Conservation (phyloP, 2,797 vertebrate species). For the Melanotaenia nigrans region DNA sequence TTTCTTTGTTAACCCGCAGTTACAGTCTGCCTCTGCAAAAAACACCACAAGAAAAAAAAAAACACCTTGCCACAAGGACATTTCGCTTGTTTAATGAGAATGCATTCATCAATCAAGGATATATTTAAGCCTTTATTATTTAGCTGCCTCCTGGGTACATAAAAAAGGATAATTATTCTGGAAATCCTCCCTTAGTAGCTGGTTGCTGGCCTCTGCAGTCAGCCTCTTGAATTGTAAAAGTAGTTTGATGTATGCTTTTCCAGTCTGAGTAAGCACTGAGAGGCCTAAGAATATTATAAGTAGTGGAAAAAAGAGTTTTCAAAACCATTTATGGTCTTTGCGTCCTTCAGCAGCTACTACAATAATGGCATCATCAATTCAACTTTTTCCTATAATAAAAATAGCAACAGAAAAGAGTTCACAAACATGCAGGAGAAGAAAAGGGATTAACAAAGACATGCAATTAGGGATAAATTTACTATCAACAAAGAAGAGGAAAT, state of each 20-base stretch:
- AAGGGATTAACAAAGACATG: slow-evolving; percentile 60
- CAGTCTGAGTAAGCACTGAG: slow-evolving; percentile 8
- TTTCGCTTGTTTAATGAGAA: slow-evolving; percentile 33
- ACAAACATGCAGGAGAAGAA: slow-evolving; percentile 30
- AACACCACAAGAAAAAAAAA: slow-evolving; percentile 14
- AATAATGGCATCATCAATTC: slow-evolving; percentile 63
- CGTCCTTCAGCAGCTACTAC: slow-evolving; percentile 56
- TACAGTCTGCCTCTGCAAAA: slow-evolving; percentile 5
- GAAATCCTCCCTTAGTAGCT: slow-evolving; percentile 18
- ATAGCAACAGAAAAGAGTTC: slow-evolving; percentile 49
- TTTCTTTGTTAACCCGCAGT: neutral
- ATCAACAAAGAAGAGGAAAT: slow-evolving; percentile 33
- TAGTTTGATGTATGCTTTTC: slow-evolving; percentile 15
- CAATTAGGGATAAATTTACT: slow-evolving; percentile 56
- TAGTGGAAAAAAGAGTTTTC: slow-evolving; percentile 49
- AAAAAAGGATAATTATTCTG: slow-evolving; percentile 12
- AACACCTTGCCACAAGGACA: slow-evolving; percentile 35
- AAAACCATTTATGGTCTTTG: slow-evolving; percentile 31
- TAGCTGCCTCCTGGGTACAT: slow-evolving; percentile 17
- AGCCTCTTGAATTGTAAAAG: slow-evolving; percentile 28
- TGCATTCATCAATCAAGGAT: slow-evolving; percentile 27
- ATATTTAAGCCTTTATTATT: slow-evolving; percentile 33
- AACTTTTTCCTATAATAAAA: slow-evolving; percentile 58
- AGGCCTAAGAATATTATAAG: slow-evolving; percentile 42
- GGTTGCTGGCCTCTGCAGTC: slow-evolving; percentile 9